These are phyloP conservation scores for Cathartes aura DNA, from an alignment of 2,113 vertebrate genomes.

Conservation along the genomic window DNA sequence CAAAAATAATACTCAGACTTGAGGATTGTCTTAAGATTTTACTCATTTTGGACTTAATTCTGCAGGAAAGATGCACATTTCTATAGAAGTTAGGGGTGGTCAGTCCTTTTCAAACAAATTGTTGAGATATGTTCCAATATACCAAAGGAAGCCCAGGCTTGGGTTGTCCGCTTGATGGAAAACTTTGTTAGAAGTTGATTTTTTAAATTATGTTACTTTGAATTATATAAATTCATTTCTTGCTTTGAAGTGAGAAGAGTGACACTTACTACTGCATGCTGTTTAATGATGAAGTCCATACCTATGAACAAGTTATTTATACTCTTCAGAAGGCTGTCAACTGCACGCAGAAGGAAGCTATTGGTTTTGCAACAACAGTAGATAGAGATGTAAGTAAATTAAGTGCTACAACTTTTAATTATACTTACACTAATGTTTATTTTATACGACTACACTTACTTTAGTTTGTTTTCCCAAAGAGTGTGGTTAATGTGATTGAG, in stretches of 20 bases:
- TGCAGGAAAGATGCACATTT: neutral
- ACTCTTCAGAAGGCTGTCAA: constrained; percentile 97
- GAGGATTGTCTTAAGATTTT: neutral
- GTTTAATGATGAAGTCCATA: constrained; percentile 98
- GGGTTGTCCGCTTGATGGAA: neutral
- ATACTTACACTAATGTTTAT: neutral
- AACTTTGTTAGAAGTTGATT: neutral
- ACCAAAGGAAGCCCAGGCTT: neutral
- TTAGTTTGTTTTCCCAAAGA: neutral
- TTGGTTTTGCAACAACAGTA: constrained; percentile 95
- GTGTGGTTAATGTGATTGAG: neutral
- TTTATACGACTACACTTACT: neutral
- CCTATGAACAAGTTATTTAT: constrained; percentile 98
- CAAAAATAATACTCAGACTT: neutral
- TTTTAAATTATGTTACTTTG: neutral
- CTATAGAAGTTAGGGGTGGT: neutral
- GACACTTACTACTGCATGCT: constrained; percentile 97
- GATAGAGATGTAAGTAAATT: constrained; percentile 92
- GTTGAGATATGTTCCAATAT: neutral
- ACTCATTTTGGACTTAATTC: neutral
- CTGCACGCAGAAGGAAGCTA: constrained; percentile 96
- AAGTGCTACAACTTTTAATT: neutral
- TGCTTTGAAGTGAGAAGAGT: constrained; percentile 81
- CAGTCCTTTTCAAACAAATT: neutral
- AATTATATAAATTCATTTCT: neutral